These are phyloP conservation scores for Orchestia grillus DNA, from an alignment of 1,140 invertebrate species.

Conservation along the genomic window DNA sequence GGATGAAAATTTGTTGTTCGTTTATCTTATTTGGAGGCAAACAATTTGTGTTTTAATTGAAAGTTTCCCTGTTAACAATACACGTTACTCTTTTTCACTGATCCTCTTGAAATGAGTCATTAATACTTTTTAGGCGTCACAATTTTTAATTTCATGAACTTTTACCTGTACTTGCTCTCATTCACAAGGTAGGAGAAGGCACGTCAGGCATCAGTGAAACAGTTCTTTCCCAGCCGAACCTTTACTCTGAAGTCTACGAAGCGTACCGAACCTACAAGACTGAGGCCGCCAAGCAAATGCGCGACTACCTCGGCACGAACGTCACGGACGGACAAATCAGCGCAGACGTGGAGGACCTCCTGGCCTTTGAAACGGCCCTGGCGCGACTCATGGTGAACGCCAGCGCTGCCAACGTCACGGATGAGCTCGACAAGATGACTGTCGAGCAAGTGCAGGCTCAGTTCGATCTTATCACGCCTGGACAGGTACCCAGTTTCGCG, in stretches of 20 bases:
- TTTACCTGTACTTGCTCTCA: neutral
- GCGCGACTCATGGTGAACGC: conserved; percentile 72
- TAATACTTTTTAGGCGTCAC: neutral
- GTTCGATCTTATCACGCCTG: conserved; percentile 71
- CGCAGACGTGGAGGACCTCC: conserved; percentile 79
- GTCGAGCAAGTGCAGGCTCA: conserved; percentile 15
- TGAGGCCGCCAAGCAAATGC: conserved; percentile 79
- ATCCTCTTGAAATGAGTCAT: neutral
- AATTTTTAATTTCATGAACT: neutral
- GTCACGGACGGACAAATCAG: conserved; percentile 73
- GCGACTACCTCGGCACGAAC: conserved; percentile 73
- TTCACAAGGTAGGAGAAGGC: conserved; percentile 21
- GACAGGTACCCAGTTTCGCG: conserved; percentile 21
- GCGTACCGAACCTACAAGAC: conserved; percentile 82
- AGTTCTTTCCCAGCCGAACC: neutral
- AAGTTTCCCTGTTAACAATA: neutral
- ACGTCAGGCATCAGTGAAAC: neutral
- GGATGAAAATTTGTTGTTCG: neutral
- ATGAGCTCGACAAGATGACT: conserved; percentile 10
- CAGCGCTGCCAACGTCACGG: neutral
- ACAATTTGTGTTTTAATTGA: neutral
- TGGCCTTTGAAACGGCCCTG: conserved; percentile 85
- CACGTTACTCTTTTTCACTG: neutral
- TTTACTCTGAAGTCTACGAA: neutral
- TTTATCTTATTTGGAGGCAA: neutral